Base-by-base conservation (phyloP, 2,797 vertebrate genomes). In the Vultur gryphus region DNA sequence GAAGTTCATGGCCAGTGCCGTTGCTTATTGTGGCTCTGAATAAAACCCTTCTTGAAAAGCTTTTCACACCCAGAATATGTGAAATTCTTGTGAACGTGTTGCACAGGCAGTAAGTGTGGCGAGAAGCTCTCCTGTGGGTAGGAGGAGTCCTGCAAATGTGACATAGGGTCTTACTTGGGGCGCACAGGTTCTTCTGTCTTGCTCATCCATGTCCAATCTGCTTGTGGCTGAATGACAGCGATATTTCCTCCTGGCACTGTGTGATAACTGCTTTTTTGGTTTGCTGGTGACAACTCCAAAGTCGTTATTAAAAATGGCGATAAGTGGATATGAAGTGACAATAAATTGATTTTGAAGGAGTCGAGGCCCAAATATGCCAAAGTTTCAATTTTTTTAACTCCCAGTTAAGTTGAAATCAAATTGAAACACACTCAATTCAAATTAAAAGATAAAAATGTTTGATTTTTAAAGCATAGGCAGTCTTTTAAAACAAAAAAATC, bases 161-260 rank as follows among this genome's bases (percentile, higher is more conserved):
- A 13, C 10, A 2, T 8, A 11, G 46, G n/a, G 44, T 31, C 41
- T 33, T 19, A 8, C 31, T 19, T 31, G 35, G 29, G 39, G 16
- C 1, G 0, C 35, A 21, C 4, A 6, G 5, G 31, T 70, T 69
- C 55, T 64, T 48, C 41, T 1, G 1, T 33, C 58, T 57, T 49
- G 13, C 57, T 55, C 19, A 10, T 39, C 52, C 0, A 0, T 37
- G 31, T 61, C 52, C 1, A 0, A 37, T 41, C 57, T 66, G 29
- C 69, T 18, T 35, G 31, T 35, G 61, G 66, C 16, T 69, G 83
- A 31, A 18, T 14, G 43, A 26, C 49, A 55, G 64, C 1, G 8
- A 1, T 29, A 31, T 14, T 41, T 55, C 51, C 28, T 43, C 23
- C 64, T 13, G 16, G 52, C 7, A 10, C 19, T 35, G 24, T 18